Conservation (phyloP, 2,797 vertebrate genomes). For the Poeciliopsis paucimaculata region DNA sequence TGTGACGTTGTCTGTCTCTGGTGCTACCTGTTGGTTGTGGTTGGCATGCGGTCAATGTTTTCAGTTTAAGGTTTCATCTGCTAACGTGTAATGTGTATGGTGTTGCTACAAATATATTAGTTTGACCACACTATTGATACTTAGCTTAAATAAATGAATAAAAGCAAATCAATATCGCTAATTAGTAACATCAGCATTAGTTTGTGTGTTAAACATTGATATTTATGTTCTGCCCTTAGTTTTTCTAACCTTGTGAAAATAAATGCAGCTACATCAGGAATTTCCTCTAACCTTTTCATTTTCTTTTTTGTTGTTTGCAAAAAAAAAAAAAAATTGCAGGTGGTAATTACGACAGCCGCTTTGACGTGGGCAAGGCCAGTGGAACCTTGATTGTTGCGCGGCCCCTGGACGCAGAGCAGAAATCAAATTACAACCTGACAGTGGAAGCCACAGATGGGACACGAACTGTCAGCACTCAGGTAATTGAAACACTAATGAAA, state of each 20-base stretch:
- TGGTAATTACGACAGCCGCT: slow-evolving; percentile 97
- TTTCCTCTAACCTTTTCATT: slow-evolving; percentile 68
- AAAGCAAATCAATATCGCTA: slow-evolving; percentile 11
- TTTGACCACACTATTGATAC: not conserved
- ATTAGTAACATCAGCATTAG: slow-evolving; percentile 2
- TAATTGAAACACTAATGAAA: slow-evolving; percentile 82
- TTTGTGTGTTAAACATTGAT: slow-evolving; percentile 32
- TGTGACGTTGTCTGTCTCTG: slow-evolving; percentile 79
- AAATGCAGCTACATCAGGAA: slow-evolving; percentile 23
- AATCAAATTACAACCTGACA: slow-evolving; percentile 97
- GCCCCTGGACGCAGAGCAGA: slow-evolving; percentile 94
- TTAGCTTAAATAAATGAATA: not conserved
- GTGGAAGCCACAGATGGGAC: slow-evolving; percentile 97
- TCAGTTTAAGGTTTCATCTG: not conserved
- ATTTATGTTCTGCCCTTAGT: slow-evolving; percentile 47
- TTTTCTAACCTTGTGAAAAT: slow-evolving; percentile 39
- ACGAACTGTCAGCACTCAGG: slow-evolving; percentile 93
- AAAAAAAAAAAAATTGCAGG: slow-evolving; percentile 78
- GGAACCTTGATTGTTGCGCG: slow-evolving; percentile 94
- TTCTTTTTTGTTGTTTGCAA: slow-evolving; percentile 74
- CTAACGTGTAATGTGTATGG: not conserved
- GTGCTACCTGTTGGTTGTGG: slow-evolving; percentile 59
- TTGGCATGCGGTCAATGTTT: slow-evolving; percentile 51
- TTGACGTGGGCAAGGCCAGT: slow-evolving; percentile 96
- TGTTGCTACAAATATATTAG: not conserved